Base-by-base conservation (phyloP, 2,113 vertebrate species). In the Ahaetulla prasina region DNA sequence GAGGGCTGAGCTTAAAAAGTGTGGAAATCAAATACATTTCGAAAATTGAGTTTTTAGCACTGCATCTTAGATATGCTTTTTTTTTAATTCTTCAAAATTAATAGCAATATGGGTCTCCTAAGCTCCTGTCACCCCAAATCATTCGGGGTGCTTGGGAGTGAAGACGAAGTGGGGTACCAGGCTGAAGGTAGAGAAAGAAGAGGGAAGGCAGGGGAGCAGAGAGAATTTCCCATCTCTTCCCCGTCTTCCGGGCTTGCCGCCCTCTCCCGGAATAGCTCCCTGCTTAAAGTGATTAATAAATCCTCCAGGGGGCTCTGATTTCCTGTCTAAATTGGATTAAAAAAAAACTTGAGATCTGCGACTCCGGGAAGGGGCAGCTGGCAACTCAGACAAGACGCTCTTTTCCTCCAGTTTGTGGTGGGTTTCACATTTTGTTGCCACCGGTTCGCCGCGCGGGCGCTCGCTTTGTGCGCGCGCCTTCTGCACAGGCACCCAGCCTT, bases 251-350 rank as follows among this genome's bases (percentile, higher is more conserved):
- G 11, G 16, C 25, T 80, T 39, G 45, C 92, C 14, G 25, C 87
- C 30, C 87, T 53, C 53, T 85, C 74, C 74, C n/a, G 90, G 85
- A 89, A 89, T 63, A 39, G 90, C 86, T 91, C 84, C 45, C 50
- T 89, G 16, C 47, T 91, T 91, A 91, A 52, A 85, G 90, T 91
- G 86, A 89, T 91, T 60, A 89, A 85, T 89, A 87, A n/a, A 4
- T 68, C 27, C 93, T 89, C 86, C 47, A n/a, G 30, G 45, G 68
- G 20, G 4, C 63, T 68, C 45, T 50, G 18, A 9, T 74, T 89
- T 91, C 87, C 87, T 63, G 47, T 10, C 93, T 54, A 63, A 89
- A 91, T 91, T 53, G 90, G 63, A 89, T 93, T 91, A n/a, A n/a
- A n/a, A n/a, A n/a, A 89, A 89, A 93, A 89, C 68, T 89, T 53